A percentile compares a stretch with the other conserved stretches of the same genome.
These are phyloP conservation scores for Nomada fabriciana DNA, from an alignment of 2,888 invertebrate genomes.

Conservation along the genomic window DNA sequence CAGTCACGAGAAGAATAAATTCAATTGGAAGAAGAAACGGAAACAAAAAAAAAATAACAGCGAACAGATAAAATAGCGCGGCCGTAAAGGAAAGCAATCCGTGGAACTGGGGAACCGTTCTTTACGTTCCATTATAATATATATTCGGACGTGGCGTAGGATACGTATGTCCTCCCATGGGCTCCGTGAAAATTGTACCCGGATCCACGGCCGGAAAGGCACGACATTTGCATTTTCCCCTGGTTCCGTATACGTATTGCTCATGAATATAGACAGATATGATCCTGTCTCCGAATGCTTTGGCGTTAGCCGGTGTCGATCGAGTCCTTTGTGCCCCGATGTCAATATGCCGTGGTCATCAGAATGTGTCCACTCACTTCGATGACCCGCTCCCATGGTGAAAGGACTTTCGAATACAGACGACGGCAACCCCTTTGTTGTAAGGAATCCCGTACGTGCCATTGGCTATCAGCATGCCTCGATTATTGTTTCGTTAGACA, in stretches of 20 bases:
- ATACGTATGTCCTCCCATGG: conserved; percentile 74
- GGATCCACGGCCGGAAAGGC: conserved; percentile 72
- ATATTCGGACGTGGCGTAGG: conserved; percentile 67
- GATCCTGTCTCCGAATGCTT: conserved; percentile 72
- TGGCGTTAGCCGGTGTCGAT: conserved; percentile 62
- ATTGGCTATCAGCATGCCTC: conserved; percentile 32
- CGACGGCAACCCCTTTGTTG: conserved; percentile 29
- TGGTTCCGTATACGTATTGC: conserved; percentile 68
- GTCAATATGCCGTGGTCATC: conserved; percentile 66
- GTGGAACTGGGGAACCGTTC: conserved; percentile 61
- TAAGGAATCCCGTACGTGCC: conserved; percentile 25
- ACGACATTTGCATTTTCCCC: conserved; percentile 72
- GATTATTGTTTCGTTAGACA: conserved; percentile 10
- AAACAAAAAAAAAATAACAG: neutral
- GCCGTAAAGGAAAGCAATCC: conserved; percentile 64
- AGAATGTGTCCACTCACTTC: conserved; percentile 59
- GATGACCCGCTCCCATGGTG: conserved; percentile 46
- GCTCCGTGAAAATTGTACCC: conserved; percentile 70
- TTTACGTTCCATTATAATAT: conserved; percentile 72
- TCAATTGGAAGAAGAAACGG: conserved; percentile 6
- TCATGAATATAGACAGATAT: conserved; percentile 75
- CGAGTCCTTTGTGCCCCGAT: conserved; percentile 62
- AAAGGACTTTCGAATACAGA: conserved; percentile 34
- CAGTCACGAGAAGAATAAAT: conserved; percentile 29
- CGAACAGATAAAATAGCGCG: conserved; percentile 50